Percentiles rank a stretch among this genome's conserved stretches.
Conservation (phyloP, 2,113 vertebrate genomes). For the Aramus guarauna region DNA sequence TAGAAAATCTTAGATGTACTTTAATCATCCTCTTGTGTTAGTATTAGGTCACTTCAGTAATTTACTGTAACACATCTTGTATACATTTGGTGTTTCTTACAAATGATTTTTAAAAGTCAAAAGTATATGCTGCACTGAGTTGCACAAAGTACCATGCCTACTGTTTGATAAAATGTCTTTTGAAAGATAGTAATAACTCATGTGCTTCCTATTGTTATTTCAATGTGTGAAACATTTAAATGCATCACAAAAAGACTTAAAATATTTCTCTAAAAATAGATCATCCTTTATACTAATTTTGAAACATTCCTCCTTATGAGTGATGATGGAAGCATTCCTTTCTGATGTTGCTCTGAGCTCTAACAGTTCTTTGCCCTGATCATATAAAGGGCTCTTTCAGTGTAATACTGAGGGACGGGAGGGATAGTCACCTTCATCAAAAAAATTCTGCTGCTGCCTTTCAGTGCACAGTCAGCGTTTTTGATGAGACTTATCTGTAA, state of each 20-base stretch:
- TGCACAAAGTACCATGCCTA: neutral
- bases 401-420: neutral
- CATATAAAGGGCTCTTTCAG: neutral
- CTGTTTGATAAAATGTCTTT: neutral
- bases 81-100: neutral
- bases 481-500: neutral
- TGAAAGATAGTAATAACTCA: neutral
- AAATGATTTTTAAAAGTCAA: neutral
- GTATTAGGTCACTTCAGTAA: neutral
- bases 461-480: neutral
- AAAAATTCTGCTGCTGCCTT: neutral
- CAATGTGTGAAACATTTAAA: neutral
- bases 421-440: neutral
- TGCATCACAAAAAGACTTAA: neutral
- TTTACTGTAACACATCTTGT: neutral
- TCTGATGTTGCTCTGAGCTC: neutral
- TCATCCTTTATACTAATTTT: neutral
- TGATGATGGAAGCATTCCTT: neutral
- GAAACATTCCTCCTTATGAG: neutral
- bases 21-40: neutral
- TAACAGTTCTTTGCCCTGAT: neutral
- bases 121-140: neutral
- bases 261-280: neutral
- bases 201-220: neutral
- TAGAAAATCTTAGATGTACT: neutral